Evolutionary conservation across 2,888 invertebrate genomes (phyloP), one percentile per base, ranked within the genome.

Genomic region (Calameuta filiformis): DNA sequence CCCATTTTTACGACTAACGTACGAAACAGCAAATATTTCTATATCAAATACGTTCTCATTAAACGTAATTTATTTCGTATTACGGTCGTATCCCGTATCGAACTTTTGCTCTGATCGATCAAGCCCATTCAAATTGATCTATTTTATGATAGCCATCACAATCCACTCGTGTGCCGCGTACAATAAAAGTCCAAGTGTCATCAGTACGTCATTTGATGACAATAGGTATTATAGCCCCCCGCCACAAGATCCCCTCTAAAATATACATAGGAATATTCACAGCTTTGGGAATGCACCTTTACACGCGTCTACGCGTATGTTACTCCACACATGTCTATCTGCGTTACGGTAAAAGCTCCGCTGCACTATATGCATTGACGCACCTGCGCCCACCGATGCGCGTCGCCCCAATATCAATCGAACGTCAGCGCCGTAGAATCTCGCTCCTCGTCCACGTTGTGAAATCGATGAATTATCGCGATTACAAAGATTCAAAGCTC

Each of bases 391-490:
- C 84, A 78, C 31, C 81, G 81, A 79, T 82, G 85, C 85, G 82
- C 84, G 83, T 85, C 88, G 82, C 87, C 86, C 87, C 81, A 82
- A 85, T 85, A 83, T 82, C 80, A 76, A 77, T 73, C 76, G 75
- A 68, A 35, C 23, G 75, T 40, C 37, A 56, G 12, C 74, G 74
- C 33, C 31, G 6, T 12, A 23, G 30, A 33, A 69, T 23, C 71
- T 11, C 30, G 71, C 31, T 71, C 30, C 71, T 56, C 75, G 79
- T 76, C 76, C 75, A 75, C 79, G 77, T 76, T 83, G 82, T 87
- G 85, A 88, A 88, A 81, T 85, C 83, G 81, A 84, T 82, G 84
- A 88, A 85, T 85, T 87, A 87, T 86, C 87, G 56, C 56, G 56
- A 56, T 56, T 56, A 56, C 56, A 23, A 56, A 56, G 56, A 56